Evolutionary conservation across 2,888 invertebrate species (phyloP).

Genomic region (Erannis defoliaria): DNA sequence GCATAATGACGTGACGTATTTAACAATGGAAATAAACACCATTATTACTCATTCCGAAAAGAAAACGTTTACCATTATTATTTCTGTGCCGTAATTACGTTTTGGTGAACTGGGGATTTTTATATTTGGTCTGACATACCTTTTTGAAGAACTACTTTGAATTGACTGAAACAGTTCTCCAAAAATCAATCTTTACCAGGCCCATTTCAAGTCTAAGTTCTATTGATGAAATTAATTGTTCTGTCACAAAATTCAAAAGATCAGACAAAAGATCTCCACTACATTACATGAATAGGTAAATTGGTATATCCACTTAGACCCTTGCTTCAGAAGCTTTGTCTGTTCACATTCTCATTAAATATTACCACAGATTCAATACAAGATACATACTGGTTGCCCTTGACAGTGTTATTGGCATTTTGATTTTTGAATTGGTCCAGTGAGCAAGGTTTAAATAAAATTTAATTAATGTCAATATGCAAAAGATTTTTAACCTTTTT

Average conservation of each 20-base stretch:
- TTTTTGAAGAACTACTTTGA: no score
- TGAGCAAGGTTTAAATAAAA: background rate
- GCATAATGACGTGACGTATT: slow-evolving; percentile 4
- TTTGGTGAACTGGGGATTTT: slow-evolving; percentile 1
- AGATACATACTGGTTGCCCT: background rate
- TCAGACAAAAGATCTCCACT: background rate
- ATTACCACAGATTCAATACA: slow-evolving; percentile 5
- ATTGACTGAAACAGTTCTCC: background rate
- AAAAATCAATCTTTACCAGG: background rate
- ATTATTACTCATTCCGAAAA: slow-evolving; percentile 17
- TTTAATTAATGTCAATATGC: slow-evolving; percentile 9
- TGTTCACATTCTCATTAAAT: slow-evolving; percentile 2
- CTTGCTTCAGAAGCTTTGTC: slow-evolving; percentile 8
- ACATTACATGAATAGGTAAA: slow-evolving; percentile 1
- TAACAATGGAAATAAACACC: background rate
- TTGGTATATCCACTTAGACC: slow-evolving; percentile 11
- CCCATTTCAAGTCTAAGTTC: background rate
- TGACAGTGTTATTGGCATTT: background rate
- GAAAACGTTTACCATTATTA: slow-evolving; percentile 17
- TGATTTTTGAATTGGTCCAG: background rate
- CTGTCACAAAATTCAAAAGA: background rate
- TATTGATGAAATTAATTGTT: background rate
- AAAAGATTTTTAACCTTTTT: background rate
- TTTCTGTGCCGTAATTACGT: slow-evolving; percentile 17
- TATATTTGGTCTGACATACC: no score